Conservation (phyloP, 30 jellyfish, hydroid and myxozoan genomes). For the Catostylus mosaicus region DNA sequence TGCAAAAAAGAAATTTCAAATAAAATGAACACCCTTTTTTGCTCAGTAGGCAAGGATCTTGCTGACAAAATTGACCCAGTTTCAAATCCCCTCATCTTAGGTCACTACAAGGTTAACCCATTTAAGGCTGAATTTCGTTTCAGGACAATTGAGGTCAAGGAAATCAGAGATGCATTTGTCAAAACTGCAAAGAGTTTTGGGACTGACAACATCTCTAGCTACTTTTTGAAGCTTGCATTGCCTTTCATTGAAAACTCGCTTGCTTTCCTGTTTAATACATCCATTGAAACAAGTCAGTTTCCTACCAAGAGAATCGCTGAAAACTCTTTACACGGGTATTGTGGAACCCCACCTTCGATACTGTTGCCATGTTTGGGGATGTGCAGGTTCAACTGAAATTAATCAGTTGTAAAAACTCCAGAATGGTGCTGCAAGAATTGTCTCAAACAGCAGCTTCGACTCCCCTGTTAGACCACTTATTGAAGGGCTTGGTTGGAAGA, state of each 20-base stretch:
- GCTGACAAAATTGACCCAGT: conserved; percentile 30
- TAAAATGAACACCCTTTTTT: conserved; percentile 17
- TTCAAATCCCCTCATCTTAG: conserved; percentile 46
- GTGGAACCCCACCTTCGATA: too few species aligned
- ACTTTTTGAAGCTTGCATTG: conserved; percentile 17
- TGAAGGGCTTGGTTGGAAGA: too few species aligned
- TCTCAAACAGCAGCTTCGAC: too few species aligned
- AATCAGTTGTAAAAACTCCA: too few species aligned
- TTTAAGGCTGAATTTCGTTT: conserved; percentile 4
- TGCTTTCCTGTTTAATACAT: conserved; percentile 23
- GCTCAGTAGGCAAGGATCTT: conserved; percentile 36
- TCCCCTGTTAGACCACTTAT: too few species aligned
- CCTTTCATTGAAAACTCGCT: conserved; percentile 43
- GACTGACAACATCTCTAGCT: conserved; percentile 39
- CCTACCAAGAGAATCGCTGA: too few species aligned
- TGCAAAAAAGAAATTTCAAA: conserved; percentile 22
- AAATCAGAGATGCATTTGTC: conserved; percentile 24
- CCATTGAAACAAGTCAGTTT: conserved; percentile 13
- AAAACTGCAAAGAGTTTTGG: conserved; percentile 30
- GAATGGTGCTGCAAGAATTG: too few species aligned
- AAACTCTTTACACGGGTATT: too few species aligned
- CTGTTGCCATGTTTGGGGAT: too few species aligned
- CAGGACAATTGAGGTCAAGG: conserved; percentile 7
- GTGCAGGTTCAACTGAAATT: too few species aligned
- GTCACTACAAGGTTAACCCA: conserved; percentile 40